Conservation (phyloP, 2,888 invertebrate species). For the Tanytarsus gracilentus region DNA sequence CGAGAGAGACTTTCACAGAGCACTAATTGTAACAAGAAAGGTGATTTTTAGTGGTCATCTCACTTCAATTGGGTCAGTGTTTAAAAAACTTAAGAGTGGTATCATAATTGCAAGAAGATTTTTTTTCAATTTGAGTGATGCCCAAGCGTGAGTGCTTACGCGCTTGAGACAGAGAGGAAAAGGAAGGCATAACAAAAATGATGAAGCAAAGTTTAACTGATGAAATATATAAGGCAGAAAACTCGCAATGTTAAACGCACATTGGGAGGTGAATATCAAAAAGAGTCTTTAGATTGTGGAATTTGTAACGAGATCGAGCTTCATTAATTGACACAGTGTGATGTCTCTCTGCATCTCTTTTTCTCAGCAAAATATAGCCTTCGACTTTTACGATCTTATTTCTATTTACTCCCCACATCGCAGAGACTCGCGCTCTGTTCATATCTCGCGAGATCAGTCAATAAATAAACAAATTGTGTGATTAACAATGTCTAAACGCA, state of each 20-base stretch:
- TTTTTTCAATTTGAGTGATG: too few species aligned
- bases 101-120: too few species aligned
- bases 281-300: slow-evolving; percentile 6
- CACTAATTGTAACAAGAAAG: too few species aligned
- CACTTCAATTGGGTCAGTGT: too few species aligned
- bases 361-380: neutral
- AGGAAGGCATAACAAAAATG: neutral
- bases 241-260: slow-evolving; percentile 3
- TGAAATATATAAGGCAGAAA: neutral
- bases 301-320: slow-evolving; percentile 28
- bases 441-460: slow-evolving; percentile 6
- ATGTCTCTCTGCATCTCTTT: slow-evolving; percentile 16
- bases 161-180: too few species aligned
- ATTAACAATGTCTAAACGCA: slow-evolving; percentile 26
- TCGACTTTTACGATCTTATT: neutral
- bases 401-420: neutral
- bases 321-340: slow-evolving; percentile 28
- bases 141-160: too few species aligned
- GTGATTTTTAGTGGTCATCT: too few species aligned
- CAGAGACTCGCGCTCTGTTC: neutral
- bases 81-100: too few species aligned
- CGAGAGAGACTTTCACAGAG: too few species aligned
- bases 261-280: slow-evolving; percentile 11
- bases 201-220: neutral
- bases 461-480: slow-evolving; percentile 26